phyloP scores from a whole-genome alignment of 2,888 invertebrate species.

The Trachelus troglodyta region DNA sequence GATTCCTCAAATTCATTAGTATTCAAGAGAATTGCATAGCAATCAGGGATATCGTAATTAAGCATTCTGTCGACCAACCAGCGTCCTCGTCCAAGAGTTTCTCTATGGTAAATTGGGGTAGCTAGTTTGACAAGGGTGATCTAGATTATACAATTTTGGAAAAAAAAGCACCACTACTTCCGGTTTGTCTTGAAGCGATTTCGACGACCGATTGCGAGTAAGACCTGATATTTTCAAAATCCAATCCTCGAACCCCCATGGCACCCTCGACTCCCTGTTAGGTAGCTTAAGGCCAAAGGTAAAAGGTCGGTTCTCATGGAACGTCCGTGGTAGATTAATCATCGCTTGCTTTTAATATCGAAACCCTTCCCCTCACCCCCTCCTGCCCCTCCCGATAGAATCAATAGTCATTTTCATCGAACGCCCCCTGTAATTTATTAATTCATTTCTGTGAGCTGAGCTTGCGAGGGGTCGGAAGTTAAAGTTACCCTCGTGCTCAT shows the following conservation, averaged over 20 bases:
- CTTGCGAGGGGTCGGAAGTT: neutral
- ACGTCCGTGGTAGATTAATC: slow-evolving; percentile 42
- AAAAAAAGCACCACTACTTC: neutral
- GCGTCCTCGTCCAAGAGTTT: neutral
- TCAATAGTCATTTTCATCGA: slow-evolving; percentile 30
- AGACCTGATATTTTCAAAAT: neutral
- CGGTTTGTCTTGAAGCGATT: neutral
- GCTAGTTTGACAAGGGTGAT: neutral
- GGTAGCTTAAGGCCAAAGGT: neutral
- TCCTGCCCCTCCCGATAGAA: slow-evolving; percentile 10
- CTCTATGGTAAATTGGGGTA: neutral
- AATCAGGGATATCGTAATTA: neutral
- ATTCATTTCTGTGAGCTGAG: slow-evolving; percentile 41
- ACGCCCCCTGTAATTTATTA: slow-evolving; percentile 47
- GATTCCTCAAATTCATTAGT: neutral
- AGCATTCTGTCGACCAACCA: neutral
- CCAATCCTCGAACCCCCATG: neutral
- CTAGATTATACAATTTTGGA: neutral
- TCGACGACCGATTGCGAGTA: neutral
- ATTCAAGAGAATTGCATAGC: neutral
- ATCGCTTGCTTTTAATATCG: slow-evolving; percentile 55
- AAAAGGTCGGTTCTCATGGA: neutral
- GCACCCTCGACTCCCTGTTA: neutral
- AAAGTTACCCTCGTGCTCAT: slow-evolving; percentile 12
- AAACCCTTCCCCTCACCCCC: neutral